phyloP scores from a whole-genome alignment of 1,140 invertebrate genomes.

The Megathymus violae region DNA sequence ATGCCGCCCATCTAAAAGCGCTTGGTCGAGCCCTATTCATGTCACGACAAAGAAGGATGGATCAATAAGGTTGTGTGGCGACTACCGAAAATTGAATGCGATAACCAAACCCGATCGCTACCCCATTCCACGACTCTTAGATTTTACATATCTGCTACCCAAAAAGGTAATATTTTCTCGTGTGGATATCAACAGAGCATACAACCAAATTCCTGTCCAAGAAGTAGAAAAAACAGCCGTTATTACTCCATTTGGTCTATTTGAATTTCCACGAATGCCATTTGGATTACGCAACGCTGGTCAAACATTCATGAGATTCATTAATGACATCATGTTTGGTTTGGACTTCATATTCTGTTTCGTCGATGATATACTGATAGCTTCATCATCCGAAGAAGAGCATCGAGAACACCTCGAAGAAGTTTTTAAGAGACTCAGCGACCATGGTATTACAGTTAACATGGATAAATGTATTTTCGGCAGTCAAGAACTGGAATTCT shows the following conservation, averaged over 20 bases:
- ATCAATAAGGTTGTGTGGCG: slow-evolving; percentile 6
- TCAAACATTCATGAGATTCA: slow-evolving; percentile 11
- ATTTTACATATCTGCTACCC: slow-evolving; percentile 5
- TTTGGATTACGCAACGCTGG: slow-evolving; percentile 9
- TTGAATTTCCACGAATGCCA: slow-evolving; percentile 7
- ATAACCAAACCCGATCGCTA: slow-evolving; percentile 10
- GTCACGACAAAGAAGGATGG: slow-evolving; percentile 13
- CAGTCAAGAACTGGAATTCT: neutral
- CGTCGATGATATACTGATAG: slow-evolving; percentile 3
- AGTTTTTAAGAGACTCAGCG: neutral
- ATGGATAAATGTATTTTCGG: slow-evolving; percentile 5
- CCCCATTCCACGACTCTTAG: neutral
- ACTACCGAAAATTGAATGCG: slow-evolving; percentile 9
- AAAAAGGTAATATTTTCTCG: slow-evolving; percentile 9
- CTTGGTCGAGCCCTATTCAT: slow-evolving; percentile 8
- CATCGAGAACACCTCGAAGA: neutral
- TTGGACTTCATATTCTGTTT: slow-evolving; percentile 4
- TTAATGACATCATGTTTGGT: slow-evolving; percentile 6
- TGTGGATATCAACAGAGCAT: slow-evolving; percentile 9
- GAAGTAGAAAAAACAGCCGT: slow-evolving; percentile 3
- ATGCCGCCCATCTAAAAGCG: slow-evolving; percentile 4
- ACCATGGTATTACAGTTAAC: neutral
- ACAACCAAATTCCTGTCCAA: slow-evolving; percentile 1
- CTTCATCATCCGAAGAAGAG: slow-evolving; percentile 5
- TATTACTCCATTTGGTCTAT: slow-evolving; percentile 1